Base-by-base conservation (phyloP, 2,888 invertebrate species). In the Nysson spinosus region DNA sequence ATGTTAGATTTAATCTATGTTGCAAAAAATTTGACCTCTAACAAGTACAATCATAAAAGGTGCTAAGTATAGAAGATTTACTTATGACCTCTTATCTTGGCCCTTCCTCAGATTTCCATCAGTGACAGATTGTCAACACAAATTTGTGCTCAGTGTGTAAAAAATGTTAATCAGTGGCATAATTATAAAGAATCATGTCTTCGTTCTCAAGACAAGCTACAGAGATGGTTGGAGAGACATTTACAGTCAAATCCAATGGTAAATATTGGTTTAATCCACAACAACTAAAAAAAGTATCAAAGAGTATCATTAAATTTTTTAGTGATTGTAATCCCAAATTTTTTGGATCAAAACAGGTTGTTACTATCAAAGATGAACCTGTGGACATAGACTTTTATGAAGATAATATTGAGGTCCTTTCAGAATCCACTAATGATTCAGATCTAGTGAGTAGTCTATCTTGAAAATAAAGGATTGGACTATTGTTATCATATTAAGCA, bases 91-190 rank as follows among this genome's bases (percentile, higher is more conserved):
- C n/a, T n/a, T n/a, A n/a, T n/a, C n/a, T n/a, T n/a, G n/a, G 9
- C 86, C 87, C 80, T 85, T 87, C 90, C 89, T 79, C 90, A 93
- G 93, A 90, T 93, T 84, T 89, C 87, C 75, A 85, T 89, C 76
- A 88, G 89, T 84, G 93, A 93, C 85, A 91, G 89, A 80, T 82
- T 93, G 82, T 91, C 93, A 17, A 92, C 91, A 14, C 89, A 90
- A 86, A 90, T 93, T 83, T 93, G 93, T 86, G 88, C 88, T 75
- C 88, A 89, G 79, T 93, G 93, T 81, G 84, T 90, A 77, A 89
- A 88, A 78, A 91, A 90, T 88, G 90, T 93, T 75, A 91, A 91
- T 81, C 90, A 90, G 83, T 93, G 92, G 92, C 90, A 91, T 80
- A 86, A 88, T 69, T 93, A 91, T 88, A 92, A 91, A 85, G 88